phyloP scores from a whole-genome alignment of 2,113 vertebrate genomes.

The Paraplagusia blochii region DNA sequence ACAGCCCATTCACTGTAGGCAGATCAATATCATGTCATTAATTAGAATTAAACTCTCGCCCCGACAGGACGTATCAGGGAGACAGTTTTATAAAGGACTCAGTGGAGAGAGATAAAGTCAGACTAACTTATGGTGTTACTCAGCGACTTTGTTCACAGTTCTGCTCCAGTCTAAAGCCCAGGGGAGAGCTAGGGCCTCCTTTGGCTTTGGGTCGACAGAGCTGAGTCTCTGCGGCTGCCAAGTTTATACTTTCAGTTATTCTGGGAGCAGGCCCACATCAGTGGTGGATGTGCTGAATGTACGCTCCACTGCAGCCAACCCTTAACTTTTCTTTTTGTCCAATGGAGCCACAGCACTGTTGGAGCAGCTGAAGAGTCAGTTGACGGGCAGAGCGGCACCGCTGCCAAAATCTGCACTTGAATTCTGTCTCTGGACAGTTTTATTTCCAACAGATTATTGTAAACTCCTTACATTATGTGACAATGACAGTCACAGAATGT shows the following conservation, averaged over 20 bases:
- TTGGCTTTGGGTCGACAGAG: constrained; percentile 38
- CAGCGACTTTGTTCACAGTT: constrained; percentile 29
- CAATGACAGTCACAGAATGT: too few species aligned
- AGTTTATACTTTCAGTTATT: constrained; percentile 5
- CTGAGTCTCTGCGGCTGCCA: constrained; percentile 25
- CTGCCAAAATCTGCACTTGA: not conserved
- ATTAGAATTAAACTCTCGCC: constrained; percentile 37
- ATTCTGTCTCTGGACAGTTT: too few species aligned
- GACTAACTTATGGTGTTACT: constrained; percentile 17
- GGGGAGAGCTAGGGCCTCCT: constrained; percentile 17
- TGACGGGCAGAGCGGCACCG: not conserved
- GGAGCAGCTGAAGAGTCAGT: not conserved
- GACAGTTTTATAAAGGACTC: constrained; percentile 15
- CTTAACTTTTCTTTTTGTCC: not conserved
- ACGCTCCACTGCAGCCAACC: not conserved
- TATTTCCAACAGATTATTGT: too few species aligned
- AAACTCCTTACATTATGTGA: too few species aligned
- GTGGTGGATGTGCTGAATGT: not conserved
- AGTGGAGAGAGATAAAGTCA: constrained; percentile 4
- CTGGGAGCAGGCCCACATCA: not conserved
- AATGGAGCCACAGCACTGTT: not conserved
- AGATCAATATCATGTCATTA: constrained; percentile 45
- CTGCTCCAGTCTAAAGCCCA: not conserved
- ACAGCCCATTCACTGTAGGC: constrained; percentile 13
- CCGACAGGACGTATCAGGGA: constrained; percentile 38